Conservation (phyloP, 2,113 vertebrate species). For the Forbesichthys papilliferus region DNA sequence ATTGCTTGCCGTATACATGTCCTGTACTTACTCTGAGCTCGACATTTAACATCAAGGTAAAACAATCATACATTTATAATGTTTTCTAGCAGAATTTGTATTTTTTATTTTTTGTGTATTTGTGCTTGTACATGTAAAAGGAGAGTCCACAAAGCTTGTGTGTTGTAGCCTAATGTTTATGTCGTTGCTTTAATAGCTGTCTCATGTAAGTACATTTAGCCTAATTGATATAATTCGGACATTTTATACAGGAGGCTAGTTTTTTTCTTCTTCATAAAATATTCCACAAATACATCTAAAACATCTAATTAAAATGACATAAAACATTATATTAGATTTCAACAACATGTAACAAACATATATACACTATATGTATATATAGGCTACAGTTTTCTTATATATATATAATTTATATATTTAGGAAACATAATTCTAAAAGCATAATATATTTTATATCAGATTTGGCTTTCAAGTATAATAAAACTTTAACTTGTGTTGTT, state of each 20-base stretch:
- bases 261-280: too few relatives aligned
- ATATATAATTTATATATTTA: neutral
- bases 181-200: too few relatives aligned
- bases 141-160: too few relatives aligned
- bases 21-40: conserved; percentile 21
- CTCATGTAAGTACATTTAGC: too few relatives aligned
- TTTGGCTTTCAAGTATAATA: neutral
- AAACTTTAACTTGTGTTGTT: neutral
- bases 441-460: too few relatives aligned
- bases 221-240: too few relatives aligned
- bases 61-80: neutral
- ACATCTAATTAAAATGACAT: too few relatives aligned
- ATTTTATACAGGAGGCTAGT: too few relatives aligned
- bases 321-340: neutral
- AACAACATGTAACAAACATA: too few relatives aligned
- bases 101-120: neutral
- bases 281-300: too few relatives aligned
- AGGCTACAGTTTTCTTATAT: neutral
- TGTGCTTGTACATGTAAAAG: neutral
- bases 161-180: too few relatives aligned
- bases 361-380: neutral
- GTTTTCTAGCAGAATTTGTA: conserved; percentile 2
- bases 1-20: conserved; percentile 25
- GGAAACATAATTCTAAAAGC: too few relatives aligned
- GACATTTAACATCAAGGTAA: conserved; percentile 20